A percentile compares a stretch with the other conserved stretches of the same genome.
phyloP scores from a whole-genome alignment of 2,888 invertebrate genomes.

The Nomada hirtipes region DNA sequence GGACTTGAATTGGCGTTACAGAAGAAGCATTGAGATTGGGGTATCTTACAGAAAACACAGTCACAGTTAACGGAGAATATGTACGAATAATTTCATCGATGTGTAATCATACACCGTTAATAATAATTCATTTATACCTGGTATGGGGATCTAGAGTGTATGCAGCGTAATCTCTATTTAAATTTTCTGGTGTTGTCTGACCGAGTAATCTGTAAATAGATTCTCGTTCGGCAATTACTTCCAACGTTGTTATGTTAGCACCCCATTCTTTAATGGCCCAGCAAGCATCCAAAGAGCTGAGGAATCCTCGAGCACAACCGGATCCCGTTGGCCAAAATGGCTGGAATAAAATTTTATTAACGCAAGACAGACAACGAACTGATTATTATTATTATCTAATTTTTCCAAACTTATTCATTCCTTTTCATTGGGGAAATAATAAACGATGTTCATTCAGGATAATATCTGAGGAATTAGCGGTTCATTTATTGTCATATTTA shows the following conservation, averaged over 20 bases:
- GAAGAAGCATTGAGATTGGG: conserved; percentile 92
- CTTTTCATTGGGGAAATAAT: no score
- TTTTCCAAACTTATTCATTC: no score
- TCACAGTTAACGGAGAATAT: neutral
- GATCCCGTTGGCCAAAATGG: conserved; percentile 99
- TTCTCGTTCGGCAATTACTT: conserved; percentile 97
- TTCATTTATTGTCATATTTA: no score
- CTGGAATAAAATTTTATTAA: conserved; percentile 79
- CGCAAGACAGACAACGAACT: neutral
- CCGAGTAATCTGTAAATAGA: conserved; percentile 93
- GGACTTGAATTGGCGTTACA: conserved; percentile 91
- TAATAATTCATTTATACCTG: conserved; percentile 83
- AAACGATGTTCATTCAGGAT: no score
- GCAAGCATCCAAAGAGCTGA: conserved; percentile 97
- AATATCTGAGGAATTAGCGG: no score
- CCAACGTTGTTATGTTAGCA: conserved; percentile 89
- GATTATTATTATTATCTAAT: no score
- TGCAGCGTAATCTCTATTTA: conserved; percentile 94
- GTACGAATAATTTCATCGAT: neutral
- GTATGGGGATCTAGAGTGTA: conserved; percentile 95
- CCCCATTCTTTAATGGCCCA: conserved; percentile 97
- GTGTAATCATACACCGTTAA: neutral
- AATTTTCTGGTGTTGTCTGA: conserved; percentile 98
- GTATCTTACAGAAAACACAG: conserved; percentile 84
- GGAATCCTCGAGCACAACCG: conserved; percentile 98